phyloP scores from a whole-genome alignment of 2,113 vertebrate genomes.

The Gila orcuttii region DNA sequence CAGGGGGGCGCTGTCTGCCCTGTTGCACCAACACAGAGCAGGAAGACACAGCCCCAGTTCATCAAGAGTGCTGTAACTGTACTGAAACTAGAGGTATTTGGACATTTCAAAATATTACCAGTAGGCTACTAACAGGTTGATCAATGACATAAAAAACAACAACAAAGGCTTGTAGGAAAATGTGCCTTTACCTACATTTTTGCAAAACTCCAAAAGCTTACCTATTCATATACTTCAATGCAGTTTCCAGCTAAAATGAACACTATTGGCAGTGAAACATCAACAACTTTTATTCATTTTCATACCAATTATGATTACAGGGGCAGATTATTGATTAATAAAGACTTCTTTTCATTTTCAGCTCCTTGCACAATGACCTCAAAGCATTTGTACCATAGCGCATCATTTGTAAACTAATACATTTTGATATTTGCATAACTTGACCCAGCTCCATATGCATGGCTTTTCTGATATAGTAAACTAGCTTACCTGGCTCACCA shows the following conservation, averaged over 20 bases:
- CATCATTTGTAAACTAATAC: not conserved
- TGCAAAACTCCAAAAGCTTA: too few species aligned
- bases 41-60: not conserved
- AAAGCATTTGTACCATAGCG: too few species aligned
- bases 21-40: slow-evolving; percentile 76
- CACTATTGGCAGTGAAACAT: too few species aligned
- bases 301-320: too few species aligned
- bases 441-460: not conserved
- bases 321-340: too few species aligned
- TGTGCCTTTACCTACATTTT: not conserved
- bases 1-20: slow-evolving; percentile 82
- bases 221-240: too few species aligned
- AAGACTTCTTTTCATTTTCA: too few species aligned
- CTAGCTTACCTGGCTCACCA: not conserved
- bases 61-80: slow-evolving; percentile 90
- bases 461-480: not conserved
- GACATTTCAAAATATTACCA: not conserved
- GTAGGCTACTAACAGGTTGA: not conserved
- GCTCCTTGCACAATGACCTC: too few species aligned
- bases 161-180: not conserved
- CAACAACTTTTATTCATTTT: too few species aligned
- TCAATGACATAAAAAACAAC: not conserved
- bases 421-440: not conserved
- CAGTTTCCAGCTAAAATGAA: too few species aligned
- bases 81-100: slow-evolving; percentile 78